Base-by-base conservation (phyloP, 37 sponge, comb jelly and placozoan species). In the Agelas oroides region DNA sequence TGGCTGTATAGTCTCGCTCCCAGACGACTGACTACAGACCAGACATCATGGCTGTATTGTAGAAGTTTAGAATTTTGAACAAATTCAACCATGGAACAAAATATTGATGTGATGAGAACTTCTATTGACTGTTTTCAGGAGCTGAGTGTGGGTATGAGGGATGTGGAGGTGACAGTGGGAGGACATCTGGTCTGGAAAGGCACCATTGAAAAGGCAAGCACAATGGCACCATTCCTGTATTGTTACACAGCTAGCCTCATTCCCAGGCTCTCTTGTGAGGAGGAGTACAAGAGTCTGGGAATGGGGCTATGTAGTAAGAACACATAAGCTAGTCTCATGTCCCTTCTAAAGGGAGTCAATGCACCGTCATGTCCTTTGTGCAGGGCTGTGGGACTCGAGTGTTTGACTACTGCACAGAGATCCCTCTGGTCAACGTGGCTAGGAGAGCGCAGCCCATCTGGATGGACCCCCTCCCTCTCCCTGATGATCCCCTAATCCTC, bases 321-420 rank as follows among this genome's bases (percentile, higher is more conserved):
- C 46, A n/a, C n/a, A n/a, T n/a, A n/a, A n/a, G n/a, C n/a, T n/a
- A n/a, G n/a, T n/a, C n/a, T 46, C 6, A 8, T 8, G 46, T 46
- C 46, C 46, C 3, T 8, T 8, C 46, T 46, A 8, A 8, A 46
- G 46, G 46, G 46, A 12, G 3, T 46, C 46, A 33, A 37, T 46
- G 60, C 15, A 20, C 27, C 21, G 37, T 33, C 30, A 18, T 24
- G 5, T 66, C 28, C 33, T 69, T 8, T 8, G 37, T 69, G 13
- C 52, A 87, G 84, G 88, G 88, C 30, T 84, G 83, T 74, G 88
- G 88, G n/a, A 84, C 87, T 78, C 84, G 32, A 30, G 83, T 58
- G 23, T 87, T 84, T 39, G 83, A 87, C 30, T 87, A 87, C 66
- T 77, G 38, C 27, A 82, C 82, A 31, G 56, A 36, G 53, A 87